Conservation (phyloP, 2,888 invertebrate genomes). For the Steinernema carpocapsae region DNA sequence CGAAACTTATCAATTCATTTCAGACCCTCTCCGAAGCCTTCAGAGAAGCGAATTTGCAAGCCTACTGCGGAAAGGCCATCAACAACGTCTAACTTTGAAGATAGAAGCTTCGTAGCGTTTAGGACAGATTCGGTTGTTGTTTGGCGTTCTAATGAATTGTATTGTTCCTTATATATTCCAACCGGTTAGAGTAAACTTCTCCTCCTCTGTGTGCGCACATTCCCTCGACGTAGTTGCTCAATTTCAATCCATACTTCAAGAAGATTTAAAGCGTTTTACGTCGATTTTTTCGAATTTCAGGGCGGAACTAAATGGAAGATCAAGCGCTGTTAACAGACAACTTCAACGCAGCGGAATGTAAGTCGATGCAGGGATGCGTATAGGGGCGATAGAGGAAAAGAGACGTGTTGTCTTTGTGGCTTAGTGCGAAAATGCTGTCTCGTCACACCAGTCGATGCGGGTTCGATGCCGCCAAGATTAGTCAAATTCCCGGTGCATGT, state of each 20-base stretch:
- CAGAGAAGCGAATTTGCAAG: slow-evolving; percentile 92
- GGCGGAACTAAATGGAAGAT: slow-evolving; percentile 26
- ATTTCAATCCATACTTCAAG: background rate
- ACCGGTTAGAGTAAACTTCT: slow-evolving; percentile 15
- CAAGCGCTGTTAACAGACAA: slow-evolving; percentile 40
- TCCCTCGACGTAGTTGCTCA: background rate
- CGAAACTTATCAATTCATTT: slow-evolving; percentile 40
- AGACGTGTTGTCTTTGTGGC: background rate
- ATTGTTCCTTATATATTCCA: background rate
- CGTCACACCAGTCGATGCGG: background rate
- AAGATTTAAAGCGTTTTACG: background rate
- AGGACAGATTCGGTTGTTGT: background rate
- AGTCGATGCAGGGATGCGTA: slow-evolving; percentile 1
- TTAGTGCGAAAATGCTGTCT: background rate
- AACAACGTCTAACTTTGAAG: slow-evolving; percentile 77
- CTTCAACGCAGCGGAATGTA: slow-evolving; percentile 54
- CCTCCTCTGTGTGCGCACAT: background rate
- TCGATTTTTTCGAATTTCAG: background rate
- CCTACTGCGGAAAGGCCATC: slow-evolving; percentile 94
- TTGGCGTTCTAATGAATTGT: background rate
- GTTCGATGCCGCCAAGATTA: slow-evolving; percentile 31
- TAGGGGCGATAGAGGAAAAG: background rate
- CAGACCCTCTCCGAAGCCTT: slow-evolving; percentile 96
- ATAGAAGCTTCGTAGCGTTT: slow-evolving; percentile 2
- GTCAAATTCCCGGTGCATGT: slow-evolving; percentile 24